Base-by-base conservation (phyloP, 2,888 invertebrate species). In the Hemistola chrysoprasaria region DNA sequence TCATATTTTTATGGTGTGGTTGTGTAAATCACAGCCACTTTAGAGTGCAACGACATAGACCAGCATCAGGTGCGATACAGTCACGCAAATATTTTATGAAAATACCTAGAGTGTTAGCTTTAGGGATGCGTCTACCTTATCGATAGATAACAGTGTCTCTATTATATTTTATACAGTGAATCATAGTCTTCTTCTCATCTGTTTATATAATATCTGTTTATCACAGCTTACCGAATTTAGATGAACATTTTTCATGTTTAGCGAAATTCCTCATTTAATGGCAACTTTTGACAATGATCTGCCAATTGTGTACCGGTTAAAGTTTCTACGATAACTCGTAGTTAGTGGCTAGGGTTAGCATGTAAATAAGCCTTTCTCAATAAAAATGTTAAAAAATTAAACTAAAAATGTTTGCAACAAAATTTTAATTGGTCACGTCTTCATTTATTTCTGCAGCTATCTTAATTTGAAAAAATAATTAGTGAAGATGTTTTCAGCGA, bases 71-170 rank as follows among this genome's bases (percentile, higher is more conserved):
- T 88, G 87, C 74, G 75, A 74, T 73, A 82, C 79, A 86, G 72
- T 78, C 82, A 71, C 75, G 84, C 85, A 86, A 88, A 88, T 86
- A 86, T 88, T 84, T 84, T 86, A 84, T 79, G 85, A 86, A 81
- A 86, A 85, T 86, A 87, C 77, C 66, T 70, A 71, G 67, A 76
- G 71, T 34, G 69, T 71, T 68, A 59, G 55, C 58, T 43, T 59
- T 78, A 79, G 79, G 64, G 80, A 56, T 67, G 83, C 55, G 37
- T 38, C 29, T 34, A 0, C 47, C 16, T 16, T 24, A 8, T 24
- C 24, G 24, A 24, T 24, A 24, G n/a, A n/a, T n/a, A n/a, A n/a
- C n/a, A n/a, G n/a, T 8, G 8, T 24, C 4, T 24, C 8, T 62
- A 51, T 54, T 47, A 8, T 24, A 1, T 24, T 3, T 4, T 59